A percentile compares a stretch with the other conserved stretches of the same genome.
Evolutionary conservation across 1,140 invertebrate genomes (phyloP).

Genomic region (Laupala kohalensis): DNA sequence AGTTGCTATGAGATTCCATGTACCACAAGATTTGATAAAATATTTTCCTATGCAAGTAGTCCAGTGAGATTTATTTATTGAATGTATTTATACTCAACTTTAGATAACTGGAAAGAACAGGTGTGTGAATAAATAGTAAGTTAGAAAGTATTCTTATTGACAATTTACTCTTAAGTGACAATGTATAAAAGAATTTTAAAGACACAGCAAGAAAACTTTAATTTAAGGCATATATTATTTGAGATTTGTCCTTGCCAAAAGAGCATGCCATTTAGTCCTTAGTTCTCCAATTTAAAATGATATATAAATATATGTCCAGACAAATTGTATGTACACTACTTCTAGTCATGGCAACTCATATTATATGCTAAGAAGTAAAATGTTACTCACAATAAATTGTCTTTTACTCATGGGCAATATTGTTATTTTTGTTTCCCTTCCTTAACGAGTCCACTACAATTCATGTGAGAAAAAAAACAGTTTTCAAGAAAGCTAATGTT

Average conservation of each 20-base stretch:
- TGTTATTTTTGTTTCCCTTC: background rate
- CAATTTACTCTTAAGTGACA: background rate
- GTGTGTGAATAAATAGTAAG: background rate
- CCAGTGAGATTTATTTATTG: background rate
- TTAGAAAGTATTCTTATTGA: background rate
- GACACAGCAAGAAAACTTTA: background rate
- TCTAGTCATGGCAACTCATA: background rate
- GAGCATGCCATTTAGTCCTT: background rate
- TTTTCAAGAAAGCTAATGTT: too few species aligned
- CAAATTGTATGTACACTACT: background rate
- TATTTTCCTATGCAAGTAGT: background rate
- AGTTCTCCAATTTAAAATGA: background rate
- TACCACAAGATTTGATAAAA: background rate
- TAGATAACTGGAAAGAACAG: background rate
- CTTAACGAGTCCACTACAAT: too few species aligned
- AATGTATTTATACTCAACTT: background rate
- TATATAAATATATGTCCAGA: background rate
- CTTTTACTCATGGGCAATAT: background rate
- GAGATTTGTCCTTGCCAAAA: background rate
- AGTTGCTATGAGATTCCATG: background rate
- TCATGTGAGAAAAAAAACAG: too few species aligned
- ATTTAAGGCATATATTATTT: background rate
- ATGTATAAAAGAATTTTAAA: background rate
- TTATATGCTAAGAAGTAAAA: background rate
- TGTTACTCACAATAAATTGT: background rate